phyloP scores from a whole-genome alignment of 1,140 invertebrate genomes.

The Odontomachus brunneus region DNA sequence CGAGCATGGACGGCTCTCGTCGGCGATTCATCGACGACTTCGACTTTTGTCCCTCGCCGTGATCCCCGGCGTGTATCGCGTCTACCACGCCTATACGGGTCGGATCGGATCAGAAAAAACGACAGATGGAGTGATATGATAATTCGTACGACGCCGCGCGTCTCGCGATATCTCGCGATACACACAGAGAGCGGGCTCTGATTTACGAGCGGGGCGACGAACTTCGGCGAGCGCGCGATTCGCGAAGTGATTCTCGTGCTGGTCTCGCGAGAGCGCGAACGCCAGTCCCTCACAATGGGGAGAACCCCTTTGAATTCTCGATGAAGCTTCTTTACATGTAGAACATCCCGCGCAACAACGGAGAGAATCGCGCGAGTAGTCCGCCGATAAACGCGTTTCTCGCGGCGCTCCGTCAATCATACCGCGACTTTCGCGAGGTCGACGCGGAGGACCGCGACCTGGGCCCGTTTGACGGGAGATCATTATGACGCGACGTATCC shows the following conservation, averaged over 20 bases:
- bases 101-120: conserved; percentile 59
- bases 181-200: neutral
- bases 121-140: conserved; percentile 64
- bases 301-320: no score
- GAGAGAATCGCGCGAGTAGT: neutral
- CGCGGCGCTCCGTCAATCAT: conserved; percentile 27
- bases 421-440: conserved; percentile 2
- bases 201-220: conserved; percentile 27
- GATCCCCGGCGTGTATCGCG: conserved; percentile 61
- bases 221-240: conserved; percentile 9
- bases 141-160: conserved; percentile 32
- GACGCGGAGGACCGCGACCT: neutral
- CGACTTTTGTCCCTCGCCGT: conserved; percentile 67
- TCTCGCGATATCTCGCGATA: conserved; percentile 11
- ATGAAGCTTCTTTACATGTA: neutral
- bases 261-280: neutral
- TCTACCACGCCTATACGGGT: conserved; percentile 68
- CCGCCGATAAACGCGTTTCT: conserved; percentile 19
- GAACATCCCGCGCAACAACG: neutral
- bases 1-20: conserved; percentile 55
- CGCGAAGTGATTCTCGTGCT: neutral
- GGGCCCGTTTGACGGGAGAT: neutral
- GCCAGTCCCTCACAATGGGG: no score
- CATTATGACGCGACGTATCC: conserved; percentile 4
- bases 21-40: conserved; percentile 64